Evolutionary conservation across 2,797 vertebrate genomes (phyloP), one percentile per base, ranked within the genome.

Genomic region (Phalloptychus januarius): DNA sequence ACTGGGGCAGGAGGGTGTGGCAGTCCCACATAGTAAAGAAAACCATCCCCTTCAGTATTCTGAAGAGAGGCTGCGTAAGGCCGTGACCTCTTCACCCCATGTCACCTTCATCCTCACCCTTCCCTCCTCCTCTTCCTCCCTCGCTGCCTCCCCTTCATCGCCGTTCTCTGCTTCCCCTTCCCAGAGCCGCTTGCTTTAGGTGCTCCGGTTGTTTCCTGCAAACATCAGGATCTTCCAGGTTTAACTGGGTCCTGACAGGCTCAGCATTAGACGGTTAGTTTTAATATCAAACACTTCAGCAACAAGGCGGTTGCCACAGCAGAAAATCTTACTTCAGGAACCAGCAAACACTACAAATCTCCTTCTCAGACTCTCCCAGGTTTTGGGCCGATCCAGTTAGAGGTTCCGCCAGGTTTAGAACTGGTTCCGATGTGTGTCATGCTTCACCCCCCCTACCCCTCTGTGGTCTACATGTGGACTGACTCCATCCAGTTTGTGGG

Each of bases 1-100:
- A 96, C 92, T 96, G 96, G 95, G 95, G 95, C 89, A 93, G 91
- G 92, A 94, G 95, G 94, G 95, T 96, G 82, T 96, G 96, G 96
- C 93, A 95, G 90, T 91, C 90, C 72, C 94, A 95, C 78, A 96
- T 96, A 94, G 90, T 94, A 92, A 96, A 95, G 94, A 94, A 88
- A 91, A 95, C 96, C 95, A 95, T 95, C 92, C 96, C 95, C 87
- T 95, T 94, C 94, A 91, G 86, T 93, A 92, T 94, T 94, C 91
- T 94, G 91, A 96, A 76, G 91, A 95, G 94, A 94, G 94, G 95
- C 95, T 94, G 92, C 58, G 95, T 96, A 96, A 95, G 95, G 86
- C 94, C 90, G 74, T 46, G 61, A 83, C 77, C 71, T 54, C 79
- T 48, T 93, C 87, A 72, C 71, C 31, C 71, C 56, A 38, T 40